Evolutionary conservation across 1,140 invertebrate genomes (phyloP).

Genomic region (Drosophila virilis): DNA sequence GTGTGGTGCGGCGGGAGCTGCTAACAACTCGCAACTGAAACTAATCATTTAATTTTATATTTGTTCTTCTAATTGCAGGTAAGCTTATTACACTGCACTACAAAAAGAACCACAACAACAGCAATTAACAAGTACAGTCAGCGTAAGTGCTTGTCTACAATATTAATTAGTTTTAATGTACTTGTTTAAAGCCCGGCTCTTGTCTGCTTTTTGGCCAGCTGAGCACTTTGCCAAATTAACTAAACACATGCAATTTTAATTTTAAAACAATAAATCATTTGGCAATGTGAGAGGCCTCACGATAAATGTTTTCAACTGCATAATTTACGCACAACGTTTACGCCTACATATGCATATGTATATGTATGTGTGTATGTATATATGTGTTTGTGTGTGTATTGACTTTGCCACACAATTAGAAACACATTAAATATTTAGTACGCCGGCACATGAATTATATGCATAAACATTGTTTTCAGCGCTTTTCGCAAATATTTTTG

Average conservation of each 20-base stretch:
- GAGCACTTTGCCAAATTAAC: constrained; percentile 37
- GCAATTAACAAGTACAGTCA: constrained; percentile 36
- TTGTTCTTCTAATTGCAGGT: constrained; percentile 81
- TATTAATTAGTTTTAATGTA: constrained; percentile 79
- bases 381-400: constrained; percentile 21
- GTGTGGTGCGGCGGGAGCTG: not conserved
- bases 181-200: constrained; percentile 32
- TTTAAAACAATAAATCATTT: constrained; percentile 71
- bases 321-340: constrained; percentile 25
- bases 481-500: constrained; percentile 39
- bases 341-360: not conserved
- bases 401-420: constrained; percentile 68
- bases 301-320: constrained; percentile 50
- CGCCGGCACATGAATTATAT: constrained; percentile 31
- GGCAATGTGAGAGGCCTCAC: constrained; percentile 10
- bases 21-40: constrained; percentile 17
- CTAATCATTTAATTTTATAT: constrained; percentile 55
- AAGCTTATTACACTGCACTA: constrained; percentile 71
- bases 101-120: constrained; percentile 25
- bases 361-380: constrained; percentile 1
- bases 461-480: constrained; percentile 39
- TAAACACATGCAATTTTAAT: constrained; percentile 53
- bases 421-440: constrained; percentile 75
- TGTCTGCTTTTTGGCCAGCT: constrained; percentile 10
- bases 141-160: constrained; percentile 77